These are phyloP conservation scores for Sebastes dallii DNA, from an alignment of 2,797 vertebrate species.

Conservation along the genomic window DNA sequence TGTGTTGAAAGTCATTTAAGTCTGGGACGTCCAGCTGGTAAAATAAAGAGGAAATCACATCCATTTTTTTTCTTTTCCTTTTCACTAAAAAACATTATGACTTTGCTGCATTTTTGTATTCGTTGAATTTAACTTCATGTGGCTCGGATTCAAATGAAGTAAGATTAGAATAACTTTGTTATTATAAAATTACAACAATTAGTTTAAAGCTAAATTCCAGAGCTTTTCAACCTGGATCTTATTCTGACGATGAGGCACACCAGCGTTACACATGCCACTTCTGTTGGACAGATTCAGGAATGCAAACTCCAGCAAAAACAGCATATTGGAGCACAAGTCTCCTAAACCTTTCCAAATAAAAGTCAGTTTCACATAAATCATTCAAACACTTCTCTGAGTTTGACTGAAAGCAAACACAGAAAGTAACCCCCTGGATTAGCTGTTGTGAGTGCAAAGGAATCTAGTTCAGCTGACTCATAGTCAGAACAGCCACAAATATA, in stretches of 20 bases:
- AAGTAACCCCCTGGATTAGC: background rate
- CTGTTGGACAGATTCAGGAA: background rate
- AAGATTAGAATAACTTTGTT: rapidly evolving
- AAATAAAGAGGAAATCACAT: background rate
- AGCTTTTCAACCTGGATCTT: background rate
- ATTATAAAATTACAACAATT: background rate
- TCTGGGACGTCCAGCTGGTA: background rate
- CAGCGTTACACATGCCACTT: background rate
- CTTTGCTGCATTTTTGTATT: background rate
- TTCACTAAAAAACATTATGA: background rate
- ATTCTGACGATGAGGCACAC: background rate
- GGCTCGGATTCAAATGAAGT: background rate
- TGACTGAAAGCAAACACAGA: background rate
- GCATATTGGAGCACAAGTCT: background rate
- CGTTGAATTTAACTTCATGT: rapidly evolving
- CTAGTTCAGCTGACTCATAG: background rate
- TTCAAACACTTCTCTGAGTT: background rate
- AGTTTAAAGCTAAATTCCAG: background rate
- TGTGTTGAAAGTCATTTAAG: background rate
- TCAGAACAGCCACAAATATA: no score
- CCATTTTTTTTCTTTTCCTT: background rate
- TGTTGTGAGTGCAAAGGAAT: background rate
- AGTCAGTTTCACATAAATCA: background rate
- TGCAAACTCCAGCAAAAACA: background rate
- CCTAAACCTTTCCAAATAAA: background rate